A percentile compares a stretch with the other conserved stretches of the same genome.
Conservation (phyloP, 2,113 vertebrate species). For the Megaceryle torquata region DNA sequence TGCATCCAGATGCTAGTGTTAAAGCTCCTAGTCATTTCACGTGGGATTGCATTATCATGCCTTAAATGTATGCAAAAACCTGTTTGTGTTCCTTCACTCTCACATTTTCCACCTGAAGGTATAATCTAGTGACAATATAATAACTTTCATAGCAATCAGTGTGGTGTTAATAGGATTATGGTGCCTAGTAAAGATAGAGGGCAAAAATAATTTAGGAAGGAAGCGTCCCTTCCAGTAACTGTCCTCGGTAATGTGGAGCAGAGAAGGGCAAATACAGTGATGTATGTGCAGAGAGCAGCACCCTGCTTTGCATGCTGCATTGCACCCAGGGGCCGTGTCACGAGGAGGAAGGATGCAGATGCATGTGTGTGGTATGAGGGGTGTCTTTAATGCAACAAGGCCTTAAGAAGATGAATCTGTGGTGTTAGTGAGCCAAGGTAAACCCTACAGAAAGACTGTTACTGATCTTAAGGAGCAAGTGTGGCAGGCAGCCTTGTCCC, state of each 20-base stretch:
- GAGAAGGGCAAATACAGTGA: not conserved
- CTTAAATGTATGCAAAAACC: not conserved
- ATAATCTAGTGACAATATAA: not conserved
- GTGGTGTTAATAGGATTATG: not conserved
- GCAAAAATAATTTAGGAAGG: not conserved
- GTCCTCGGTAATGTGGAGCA: rapidly evolving
- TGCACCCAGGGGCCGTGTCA: not conserved
- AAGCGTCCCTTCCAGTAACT: not conserved
- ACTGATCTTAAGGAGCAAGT: not conserved
- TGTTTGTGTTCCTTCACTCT: not conserved
- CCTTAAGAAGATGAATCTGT: conserved; percentile 3
- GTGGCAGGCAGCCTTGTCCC: not conserved
- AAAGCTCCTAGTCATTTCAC: not conserved
- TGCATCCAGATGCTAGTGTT: not conserved
- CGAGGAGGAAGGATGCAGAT: not conserved
- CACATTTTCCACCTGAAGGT: not conserved
- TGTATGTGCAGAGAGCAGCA: not conserved
- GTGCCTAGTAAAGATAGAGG: not conserved
- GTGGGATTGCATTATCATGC: not conserved
- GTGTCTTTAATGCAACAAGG: not conserved
- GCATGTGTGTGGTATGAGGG: not conserved
- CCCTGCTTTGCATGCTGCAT: rapidly evolving
- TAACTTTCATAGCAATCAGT: not conserved
- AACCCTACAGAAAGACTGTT: not conserved
- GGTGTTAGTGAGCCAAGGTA: not conserved